Evolutionary conservation across 2,797 vertebrate species (phyloP).

Genomic region (Babyrousa celebensis): DNA sequence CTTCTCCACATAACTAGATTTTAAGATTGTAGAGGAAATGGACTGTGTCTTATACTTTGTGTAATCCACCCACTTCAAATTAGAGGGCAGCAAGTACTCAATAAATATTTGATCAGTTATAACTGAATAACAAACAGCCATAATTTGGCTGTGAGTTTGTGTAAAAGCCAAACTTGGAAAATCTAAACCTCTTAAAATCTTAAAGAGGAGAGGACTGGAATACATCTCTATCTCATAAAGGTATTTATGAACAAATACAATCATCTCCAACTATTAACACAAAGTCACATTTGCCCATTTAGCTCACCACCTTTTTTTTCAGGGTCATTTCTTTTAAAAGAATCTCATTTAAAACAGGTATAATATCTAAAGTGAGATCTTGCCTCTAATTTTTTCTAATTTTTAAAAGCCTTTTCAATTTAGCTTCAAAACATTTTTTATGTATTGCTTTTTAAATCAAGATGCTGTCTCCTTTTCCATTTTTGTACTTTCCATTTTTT

Average conservation of each 20-base stretch:
- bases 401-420: slow-evolving; percentile 58
- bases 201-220: background rate
- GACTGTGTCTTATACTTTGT: background rate
- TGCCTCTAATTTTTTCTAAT: background rate
- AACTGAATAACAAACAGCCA: slow-evolving; percentile 8
- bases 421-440: slow-evolving; percentile 63
- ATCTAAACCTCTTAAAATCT: slow-evolving; percentile 1
- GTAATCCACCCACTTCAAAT: background rate
- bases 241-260: slow-evolving; percentile 1
- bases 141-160: background rate
- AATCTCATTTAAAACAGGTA: slow-evolving; percentile 73
- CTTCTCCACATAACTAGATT: background rate
- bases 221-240: slow-evolving; percentile 22
- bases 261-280: slow-evolving; percentile 6
- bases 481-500: slow-evolving; percentile 75
- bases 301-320: slow-evolving; percentile 19
- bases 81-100: background rate
- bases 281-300: slow-evolving; percentile 54
- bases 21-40: slow-evolving; percentile 19
- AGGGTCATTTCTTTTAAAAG: slow-evolving; percentile 62
- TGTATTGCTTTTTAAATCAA: slow-evolving; percentile 53
- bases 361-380: background rate
- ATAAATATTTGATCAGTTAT: background rate
- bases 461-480: slow-evolving; percentile 64
- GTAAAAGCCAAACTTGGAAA: slow-evolving; percentile 32